A percentile compares a stretch with the other conserved stretches of the same genome.
Conservation (phyloP, 37 sponge, comb jelly and placozoan genomes). For the Tethya wilhelma region DNA sequence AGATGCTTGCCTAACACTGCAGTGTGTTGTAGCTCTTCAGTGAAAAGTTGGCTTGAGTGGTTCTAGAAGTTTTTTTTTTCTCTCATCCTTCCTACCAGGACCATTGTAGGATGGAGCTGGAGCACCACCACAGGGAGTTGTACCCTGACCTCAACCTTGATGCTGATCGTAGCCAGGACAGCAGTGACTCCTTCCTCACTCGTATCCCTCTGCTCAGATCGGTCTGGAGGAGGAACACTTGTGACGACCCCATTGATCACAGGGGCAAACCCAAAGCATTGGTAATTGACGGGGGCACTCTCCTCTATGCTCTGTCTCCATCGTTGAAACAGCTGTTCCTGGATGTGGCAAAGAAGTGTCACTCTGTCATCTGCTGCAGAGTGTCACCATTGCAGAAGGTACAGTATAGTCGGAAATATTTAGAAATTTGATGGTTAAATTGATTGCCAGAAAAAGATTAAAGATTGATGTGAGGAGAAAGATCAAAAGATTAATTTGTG, state of each 20-base stretch:
- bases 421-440: no score
- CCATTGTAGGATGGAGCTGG: conserved; percentile 13
- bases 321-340: conserved; percentile 44
- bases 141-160: not conserved
- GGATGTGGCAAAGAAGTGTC: conserved; percentile 41
- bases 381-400: conserved; percentile 88
- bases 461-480: no score
- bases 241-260: not conserved
- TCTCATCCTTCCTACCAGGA: conserved; percentile 14
- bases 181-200: not conserved
- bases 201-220: not conserved
- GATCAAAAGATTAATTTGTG: no score
- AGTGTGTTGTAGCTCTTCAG: not conserved
- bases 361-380: conserved; percentile 85
- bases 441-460: no score
- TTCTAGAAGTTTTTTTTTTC: not conserved
- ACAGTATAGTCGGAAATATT: no score
- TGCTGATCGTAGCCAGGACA: not conserved
- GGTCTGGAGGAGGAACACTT: not conserved
- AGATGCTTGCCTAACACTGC: not conserved
- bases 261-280: conserved; percentile 34
- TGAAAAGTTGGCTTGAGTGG: not conserved
- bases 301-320: conserved; percentile 45
- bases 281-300: conserved; percentile 79
- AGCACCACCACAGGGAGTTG: conserved; percentile 1